A percentile compares a stretch with the other conserved stretches of the same genome.
Evolutionary conservation across 2,888 invertebrate genomes (phyloP).

Genomic region (Ctenicera cuprea): DNA sequence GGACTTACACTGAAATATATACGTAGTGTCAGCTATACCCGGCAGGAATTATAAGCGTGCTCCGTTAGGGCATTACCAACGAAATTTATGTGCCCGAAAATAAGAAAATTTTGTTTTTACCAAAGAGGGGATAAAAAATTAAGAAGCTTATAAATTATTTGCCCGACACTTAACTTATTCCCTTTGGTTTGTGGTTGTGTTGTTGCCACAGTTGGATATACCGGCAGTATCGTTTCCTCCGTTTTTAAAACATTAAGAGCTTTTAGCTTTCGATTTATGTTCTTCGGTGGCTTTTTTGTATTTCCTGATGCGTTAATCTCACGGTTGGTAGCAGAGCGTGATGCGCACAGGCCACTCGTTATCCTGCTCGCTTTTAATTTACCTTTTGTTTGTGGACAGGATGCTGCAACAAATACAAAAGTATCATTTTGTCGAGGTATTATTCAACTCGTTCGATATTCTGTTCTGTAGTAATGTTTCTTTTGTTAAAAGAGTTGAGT

Average conservation of each 20-base stretch:
- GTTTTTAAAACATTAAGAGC: conserved; percentile 1
- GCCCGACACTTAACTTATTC: neutral
- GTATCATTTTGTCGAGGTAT: conserved; percentile 1
- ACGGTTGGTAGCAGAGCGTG: conserved; percentile 36
- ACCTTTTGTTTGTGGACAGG: conserved; percentile 33
- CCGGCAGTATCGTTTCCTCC: neutral
- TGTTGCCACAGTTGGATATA: too few relatives aligned
- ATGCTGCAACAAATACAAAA: conserved; percentile 37
- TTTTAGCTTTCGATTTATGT: conserved; percentile 19
- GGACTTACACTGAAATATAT: conserved; percentile 33
- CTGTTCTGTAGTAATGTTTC: too few relatives aligned
- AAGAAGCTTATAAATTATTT: conserved; percentile 15
- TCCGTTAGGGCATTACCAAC: conserved; percentile 7
- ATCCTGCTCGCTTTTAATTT: conserved; percentile 44
- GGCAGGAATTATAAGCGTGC: conserved; percentile 8
- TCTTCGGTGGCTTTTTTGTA: conserved; percentile 18
- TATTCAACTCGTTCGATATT: neutral
- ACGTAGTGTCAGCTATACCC: conserved; percentile 17
- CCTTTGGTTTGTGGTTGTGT: neutral
- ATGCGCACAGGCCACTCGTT: conserved; percentile 41
- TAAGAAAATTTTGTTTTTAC: conserved; percentile 16
- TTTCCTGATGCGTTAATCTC: conserved; percentile 38
- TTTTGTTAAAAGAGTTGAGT: too few relatives aligned
- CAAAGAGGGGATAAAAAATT: conserved; percentile 1
- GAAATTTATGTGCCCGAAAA: conserved; percentile 26